Conservation (phyloP, 2,113 vertebrate species). For the Chloropsis hardwickii region DNA sequence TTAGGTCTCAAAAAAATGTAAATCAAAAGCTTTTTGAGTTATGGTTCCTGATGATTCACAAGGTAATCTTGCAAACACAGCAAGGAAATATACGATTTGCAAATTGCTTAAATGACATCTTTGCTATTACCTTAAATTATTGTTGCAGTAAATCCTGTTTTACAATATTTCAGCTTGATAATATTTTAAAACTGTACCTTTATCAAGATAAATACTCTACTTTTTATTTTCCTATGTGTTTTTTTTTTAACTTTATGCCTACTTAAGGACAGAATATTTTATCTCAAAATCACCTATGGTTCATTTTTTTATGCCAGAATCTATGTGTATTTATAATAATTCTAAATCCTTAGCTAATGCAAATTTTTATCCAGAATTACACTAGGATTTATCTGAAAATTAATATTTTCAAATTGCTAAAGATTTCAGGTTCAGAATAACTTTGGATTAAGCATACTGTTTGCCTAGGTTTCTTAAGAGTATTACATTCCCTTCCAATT, state of each 20-base stretch:
- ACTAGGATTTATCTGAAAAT: slow-evolving; percentile 32
- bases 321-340: not conserved
- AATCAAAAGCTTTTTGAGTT: slow-evolving; percentile 74
- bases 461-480: not conserved
- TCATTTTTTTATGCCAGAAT: not conserved
- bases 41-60: slow-evolving; percentile 72
- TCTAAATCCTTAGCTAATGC: slow-evolving; percentile 2
- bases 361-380: slow-evolving; percentile 11
- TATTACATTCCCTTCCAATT: not conserved
- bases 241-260: not conserved
- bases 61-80: slow-evolving; percentile 76
- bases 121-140: slow-evolving; percentile 78
- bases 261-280: slow-evolving; percentile 4
- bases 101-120: slow-evolving; percentile 78
- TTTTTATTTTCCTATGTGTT: slow-evolving; percentile 54
- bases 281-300: slow-evolving; percentile 13
- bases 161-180: slow-evolving; percentile 74
- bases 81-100: slow-evolving; percentile 72
- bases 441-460: not conserved
- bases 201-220: slow-evolving; percentile 65
- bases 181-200: slow-evolving; percentile 73
- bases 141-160: slow-evolving; percentile 67
- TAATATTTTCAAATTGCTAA: not conserved
- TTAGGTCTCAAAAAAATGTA: slow-evolving; percentile 70
- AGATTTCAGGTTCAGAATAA: slow-evolving; percentile 25